phyloP scores from a whole-genome alignment of 2,113 vertebrate species.

The Lepus americanus region DNA sequence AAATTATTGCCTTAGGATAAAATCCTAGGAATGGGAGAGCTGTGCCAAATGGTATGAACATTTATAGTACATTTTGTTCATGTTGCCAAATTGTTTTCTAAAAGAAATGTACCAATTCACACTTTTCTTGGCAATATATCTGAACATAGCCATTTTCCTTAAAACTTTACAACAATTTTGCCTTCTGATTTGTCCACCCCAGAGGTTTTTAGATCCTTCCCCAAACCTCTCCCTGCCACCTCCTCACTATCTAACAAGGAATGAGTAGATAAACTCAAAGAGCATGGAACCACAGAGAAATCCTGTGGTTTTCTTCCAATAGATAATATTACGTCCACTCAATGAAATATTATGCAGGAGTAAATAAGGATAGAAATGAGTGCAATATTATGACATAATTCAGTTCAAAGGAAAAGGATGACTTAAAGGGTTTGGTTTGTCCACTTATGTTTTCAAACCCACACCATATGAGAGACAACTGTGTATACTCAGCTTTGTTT shows the following conservation, averaged over 20 bases:
- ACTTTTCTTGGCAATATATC: slow-evolving; percentile 26
- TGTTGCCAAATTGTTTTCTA: slow-evolving; percentile 70
- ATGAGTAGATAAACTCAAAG: not conserved
- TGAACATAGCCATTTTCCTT: not conserved
- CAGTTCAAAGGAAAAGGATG: slow-evolving; percentile 57
- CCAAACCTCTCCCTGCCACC: not conserved
- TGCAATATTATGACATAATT: slow-evolving; percentile 14
- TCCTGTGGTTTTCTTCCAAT: slow-evolving; percentile 45
- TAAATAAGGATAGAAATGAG: slow-evolving; percentile 54
- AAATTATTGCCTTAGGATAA: slow-evolving; percentile 74
- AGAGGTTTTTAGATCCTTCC: not conserved
- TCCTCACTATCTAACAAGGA: not conserved
- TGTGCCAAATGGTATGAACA: slow-evolving; percentile 54
- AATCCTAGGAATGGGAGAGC: slow-evolving; percentile 47
- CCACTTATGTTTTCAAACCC: slow-evolving; percentile 72
- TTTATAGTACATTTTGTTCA: slow-evolving; percentile 61
- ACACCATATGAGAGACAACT: slow-evolving; percentile 67
- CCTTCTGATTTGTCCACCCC: not conserved
- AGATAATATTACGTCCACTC: not conserved
- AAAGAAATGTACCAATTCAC: slow-evolving; percentile 52
- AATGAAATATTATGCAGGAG: slow-evolving; percentile 47
- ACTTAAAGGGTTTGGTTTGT: slow-evolving; percentile 56
- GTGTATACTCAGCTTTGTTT: slow-evolving; percentile 52
- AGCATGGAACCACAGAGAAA: not conserved
- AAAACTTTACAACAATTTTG: slow-evolving; percentile 1